A percentile compares a stretch with the other conserved stretches of the same genome.
phyloP scores from a whole-genome alignment of 2,113 vertebrate species.

The Podiceps cristatus region DNA sequence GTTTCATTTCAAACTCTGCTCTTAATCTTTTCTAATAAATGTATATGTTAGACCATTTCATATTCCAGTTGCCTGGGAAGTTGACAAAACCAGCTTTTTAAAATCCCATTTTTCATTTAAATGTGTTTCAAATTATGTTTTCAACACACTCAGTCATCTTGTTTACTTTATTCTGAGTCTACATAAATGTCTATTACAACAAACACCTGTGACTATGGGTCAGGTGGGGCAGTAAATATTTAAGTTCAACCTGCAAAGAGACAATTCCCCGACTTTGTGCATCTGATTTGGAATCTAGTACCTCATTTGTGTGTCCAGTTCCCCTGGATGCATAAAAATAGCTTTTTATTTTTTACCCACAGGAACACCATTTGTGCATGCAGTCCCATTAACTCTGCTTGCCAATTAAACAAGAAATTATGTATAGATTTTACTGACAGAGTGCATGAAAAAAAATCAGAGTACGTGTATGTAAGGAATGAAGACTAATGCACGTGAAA shows the following conservation, averaged over 20 bases:
- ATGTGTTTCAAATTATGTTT: neutral
- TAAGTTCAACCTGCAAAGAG: neutral
- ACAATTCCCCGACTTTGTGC: neutral
- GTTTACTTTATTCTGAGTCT: neutral
- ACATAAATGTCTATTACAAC: neutral
- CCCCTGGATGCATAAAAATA: neutral
- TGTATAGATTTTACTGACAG: neutral
- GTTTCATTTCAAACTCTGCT: conserved; percentile 7
- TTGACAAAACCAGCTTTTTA: neutral
- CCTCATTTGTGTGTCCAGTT: neutral
- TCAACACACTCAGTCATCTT: neutral
- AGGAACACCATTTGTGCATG: neutral
- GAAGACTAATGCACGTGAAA: neutral
- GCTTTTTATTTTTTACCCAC: neutral
- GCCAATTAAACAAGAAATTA: neutral
- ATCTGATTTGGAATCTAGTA: neutral
- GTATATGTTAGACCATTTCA: neutral
- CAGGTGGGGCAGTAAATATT: neutral
- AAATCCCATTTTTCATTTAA: neutral
- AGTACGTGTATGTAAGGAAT: neutral
- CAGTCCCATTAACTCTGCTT: neutral
- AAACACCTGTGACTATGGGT: neutral
- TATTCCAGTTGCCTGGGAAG: neutral
- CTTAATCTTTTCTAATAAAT: conserved; percentile 31
- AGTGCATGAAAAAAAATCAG: neutral